Evolutionary conservation across 2,888 invertebrate genomes (phyloP).

Genomic region (Autographa gamma): DNA sequence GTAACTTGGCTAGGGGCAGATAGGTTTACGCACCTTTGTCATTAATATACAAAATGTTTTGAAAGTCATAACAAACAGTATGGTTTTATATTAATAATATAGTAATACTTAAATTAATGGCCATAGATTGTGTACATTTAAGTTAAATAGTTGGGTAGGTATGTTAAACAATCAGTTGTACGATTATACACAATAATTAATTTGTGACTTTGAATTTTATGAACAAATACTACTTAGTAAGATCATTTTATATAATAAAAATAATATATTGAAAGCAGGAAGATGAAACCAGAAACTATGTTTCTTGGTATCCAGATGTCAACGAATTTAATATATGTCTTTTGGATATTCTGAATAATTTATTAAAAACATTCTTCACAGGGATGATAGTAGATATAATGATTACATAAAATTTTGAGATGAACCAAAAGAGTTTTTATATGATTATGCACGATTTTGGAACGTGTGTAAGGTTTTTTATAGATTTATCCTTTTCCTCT

Average conservation of each 20-base stretch:
- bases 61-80: slow-evolving; percentile 45
- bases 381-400: neutral
- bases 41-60: slow-evolving; percentile 23
- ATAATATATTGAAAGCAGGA: neutral
- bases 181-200: slow-evolving; percentile 8
- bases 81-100: slow-evolving; percentile 32
- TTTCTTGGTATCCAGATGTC: slow-evolving; percentile 3
- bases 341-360: slow-evolving; percentile 15
- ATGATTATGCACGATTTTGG: neutral
- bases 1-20: slow-evolving; percentile 6
- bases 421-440: neutral
- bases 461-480: neutral
- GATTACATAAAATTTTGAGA: neutral
- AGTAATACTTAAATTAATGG: slow-evolving; percentile 51
- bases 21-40: slow-evolving; percentile 23
- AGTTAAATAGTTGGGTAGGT: slow-evolving; percentile 40
- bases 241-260: neutral
- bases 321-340: slow-evolving; percentile 2
- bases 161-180: slow-evolving; percentile 9
- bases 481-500: neutral
- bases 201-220: slow-evolving; percentile 5
- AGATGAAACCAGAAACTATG: neutral
- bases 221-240: neutral
- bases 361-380: slow-evolving; percentile 29
- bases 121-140: slow-evolving; percentile 62